Evolutionary conservation across 2,113 vertebrate species (phyloP).

Genomic region (Microtus oregoni): DNA sequence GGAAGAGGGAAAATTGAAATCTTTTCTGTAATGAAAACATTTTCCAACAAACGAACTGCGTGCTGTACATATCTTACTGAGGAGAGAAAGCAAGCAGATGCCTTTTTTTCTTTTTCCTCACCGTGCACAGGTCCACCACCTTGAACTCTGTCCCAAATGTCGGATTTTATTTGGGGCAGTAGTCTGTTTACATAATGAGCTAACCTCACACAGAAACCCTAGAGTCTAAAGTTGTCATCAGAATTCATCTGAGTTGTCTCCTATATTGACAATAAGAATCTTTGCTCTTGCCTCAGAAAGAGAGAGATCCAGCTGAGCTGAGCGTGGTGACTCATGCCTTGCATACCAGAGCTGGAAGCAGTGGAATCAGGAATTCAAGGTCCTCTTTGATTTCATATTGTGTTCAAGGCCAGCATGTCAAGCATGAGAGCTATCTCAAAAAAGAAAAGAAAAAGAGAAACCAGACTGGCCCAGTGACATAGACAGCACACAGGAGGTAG

Average conservation of each 20-base stretch:
- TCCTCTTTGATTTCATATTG: neutral
- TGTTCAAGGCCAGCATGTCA: neutral
- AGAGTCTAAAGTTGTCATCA: neutral
- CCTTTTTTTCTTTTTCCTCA: neutral
- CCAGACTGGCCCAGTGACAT: neutral
- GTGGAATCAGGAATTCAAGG: neutral
- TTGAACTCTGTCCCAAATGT: neutral
- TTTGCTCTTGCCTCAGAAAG: slow-evolving; percentile 49
- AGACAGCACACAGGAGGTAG: neutral
- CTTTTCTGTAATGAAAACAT: neutral
- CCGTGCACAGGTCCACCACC: neutral
- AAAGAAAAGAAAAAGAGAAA: neutral
- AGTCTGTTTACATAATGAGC: neutral
- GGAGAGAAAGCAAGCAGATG: neutral
- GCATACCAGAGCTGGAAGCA: neutral
- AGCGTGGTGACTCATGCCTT: neutral
- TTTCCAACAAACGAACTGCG: neutral
- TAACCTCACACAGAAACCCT: slow-evolving; percentile 12
- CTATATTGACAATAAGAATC: slow-evolving; percentile 69
- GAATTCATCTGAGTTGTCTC: slow-evolving; percentile 55
- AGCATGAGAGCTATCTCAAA: neutral
- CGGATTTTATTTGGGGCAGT: neutral
- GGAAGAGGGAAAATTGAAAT: neutral
- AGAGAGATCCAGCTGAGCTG: neutral
- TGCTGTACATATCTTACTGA: neutral